A percentile compares a stretch with the other conserved stretches of the same genome.
Evolutionary conservation across 2,888 invertebrate genomes (phyloP).

Genomic region (Caenorhabditis angaria): DNA sequence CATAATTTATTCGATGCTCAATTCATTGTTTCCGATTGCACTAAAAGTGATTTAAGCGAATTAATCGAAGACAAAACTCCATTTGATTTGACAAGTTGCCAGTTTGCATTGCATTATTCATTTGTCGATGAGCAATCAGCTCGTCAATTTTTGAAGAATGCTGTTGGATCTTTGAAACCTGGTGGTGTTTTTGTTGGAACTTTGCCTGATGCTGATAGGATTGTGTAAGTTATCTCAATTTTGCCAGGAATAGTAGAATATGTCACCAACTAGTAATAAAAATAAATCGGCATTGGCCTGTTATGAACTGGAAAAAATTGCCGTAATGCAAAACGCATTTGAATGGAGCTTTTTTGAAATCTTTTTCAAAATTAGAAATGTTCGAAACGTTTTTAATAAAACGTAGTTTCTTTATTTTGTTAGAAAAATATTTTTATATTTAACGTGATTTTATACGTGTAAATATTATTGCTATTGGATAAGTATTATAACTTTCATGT

Average conservation of each 20-base stretch:
- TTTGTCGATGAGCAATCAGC: slow-evolving; percentile 82
- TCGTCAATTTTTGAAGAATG: slow-evolving; percentile 80
- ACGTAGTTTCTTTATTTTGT: no score
- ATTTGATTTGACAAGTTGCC: slow-evolving; percentile 91
- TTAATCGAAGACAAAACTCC: slow-evolving; percentile 24
- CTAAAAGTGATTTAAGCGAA: slow-evolving; percentile 76
- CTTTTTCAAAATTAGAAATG: no score
- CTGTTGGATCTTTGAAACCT: slow-evolving; percentile 85
- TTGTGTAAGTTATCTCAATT: slow-evolving; percentile 77
- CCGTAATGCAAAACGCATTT: no score
- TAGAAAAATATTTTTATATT: no score
- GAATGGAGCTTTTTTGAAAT: no score
- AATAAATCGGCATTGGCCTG: no score
- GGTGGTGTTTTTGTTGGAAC: slow-evolving; percentile 97
- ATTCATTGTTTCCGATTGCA: slow-evolving; percentile 90
- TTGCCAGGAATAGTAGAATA: slow-evolving; percentile 13
- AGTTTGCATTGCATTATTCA: slow-evolving; percentile 94
- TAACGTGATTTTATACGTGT: no score
- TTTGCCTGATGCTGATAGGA: slow-evolving; percentile 90
- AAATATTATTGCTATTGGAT: no score
- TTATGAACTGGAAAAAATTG: no score
- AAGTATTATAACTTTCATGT: no score
- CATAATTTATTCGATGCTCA: slow-evolving; percentile 81
- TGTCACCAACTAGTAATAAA: no score
- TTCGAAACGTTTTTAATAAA: no score